These are phyloP conservation scores for Girardia tigrina DNA, from an alignment of 2,888 invertebrate species.

Conservation along the genomic window DNA sequence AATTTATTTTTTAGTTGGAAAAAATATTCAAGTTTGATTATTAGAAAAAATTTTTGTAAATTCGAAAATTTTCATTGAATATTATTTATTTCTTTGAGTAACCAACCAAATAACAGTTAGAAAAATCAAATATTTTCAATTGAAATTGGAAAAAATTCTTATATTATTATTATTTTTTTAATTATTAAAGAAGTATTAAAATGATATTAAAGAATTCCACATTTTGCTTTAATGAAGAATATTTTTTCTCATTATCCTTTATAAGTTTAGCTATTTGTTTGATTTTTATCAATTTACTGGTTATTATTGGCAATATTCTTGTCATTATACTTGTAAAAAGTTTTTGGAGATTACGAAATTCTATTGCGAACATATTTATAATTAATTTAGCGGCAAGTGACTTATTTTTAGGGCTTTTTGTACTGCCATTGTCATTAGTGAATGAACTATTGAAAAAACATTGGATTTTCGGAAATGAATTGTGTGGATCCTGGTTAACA, in stretches of 20 bases:
- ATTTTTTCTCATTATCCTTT: neutral
- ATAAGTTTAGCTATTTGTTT: neutral
- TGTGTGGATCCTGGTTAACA: conserved; percentile 91
- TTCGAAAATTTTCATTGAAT: neutral
- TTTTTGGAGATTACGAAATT: conserved; percentile 48
- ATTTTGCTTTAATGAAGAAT: neutral
- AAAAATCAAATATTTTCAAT: neutral
- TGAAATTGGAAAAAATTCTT: neutral
- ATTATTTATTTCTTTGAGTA: neutral
- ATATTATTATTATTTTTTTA: neutral
- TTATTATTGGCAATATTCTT: conserved; percentile 10
- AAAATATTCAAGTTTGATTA: too few species aligned
- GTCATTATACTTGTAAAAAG: neutral
- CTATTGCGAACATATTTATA: conserved; percentile 89
- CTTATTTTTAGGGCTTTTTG: conserved; percentile 79
- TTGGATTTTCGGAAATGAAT: conserved; percentile 87
- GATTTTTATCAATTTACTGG: neutral
- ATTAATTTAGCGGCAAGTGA: conserved; percentile 89
- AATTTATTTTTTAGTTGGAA: neutral
- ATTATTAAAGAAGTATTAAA: neutral
- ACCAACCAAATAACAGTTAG: neutral
- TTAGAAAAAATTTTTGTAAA: neutral
- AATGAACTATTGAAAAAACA: conserved; percentile 60
- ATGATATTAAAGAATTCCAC: neutral
- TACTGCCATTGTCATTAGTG: conserved; percentile 84